Evolutionary conservation across 2,113 vertebrate genomes (phyloP).

Genomic region (Onychostruthus taczanowskii): DNA sequence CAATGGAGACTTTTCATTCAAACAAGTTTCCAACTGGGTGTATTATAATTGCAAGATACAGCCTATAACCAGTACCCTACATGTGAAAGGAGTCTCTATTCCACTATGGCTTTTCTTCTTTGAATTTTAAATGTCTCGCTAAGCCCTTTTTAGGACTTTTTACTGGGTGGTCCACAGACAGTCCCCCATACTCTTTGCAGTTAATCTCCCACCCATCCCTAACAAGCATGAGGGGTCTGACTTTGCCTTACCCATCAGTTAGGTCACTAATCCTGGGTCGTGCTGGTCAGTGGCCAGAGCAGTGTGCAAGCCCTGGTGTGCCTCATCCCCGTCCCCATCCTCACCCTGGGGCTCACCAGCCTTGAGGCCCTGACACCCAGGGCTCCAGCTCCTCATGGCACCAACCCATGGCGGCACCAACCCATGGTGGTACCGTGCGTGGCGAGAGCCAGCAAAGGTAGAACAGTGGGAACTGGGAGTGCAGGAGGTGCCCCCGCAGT

Average conservation of each 20-base stretch:
- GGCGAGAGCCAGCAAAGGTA: background rate
- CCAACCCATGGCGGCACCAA: background rate
- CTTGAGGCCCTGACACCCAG: background rate
- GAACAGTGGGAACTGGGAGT: background rate
- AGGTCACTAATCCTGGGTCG: background rate
- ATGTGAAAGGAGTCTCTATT: background rate
- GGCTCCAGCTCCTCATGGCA: background rate
- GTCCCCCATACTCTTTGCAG: no score
- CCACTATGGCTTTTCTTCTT: background rate
- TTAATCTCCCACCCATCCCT: background rate
- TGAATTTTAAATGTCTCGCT: background rate
- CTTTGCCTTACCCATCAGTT: background rate
- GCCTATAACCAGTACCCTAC: background rate
- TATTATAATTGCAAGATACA: background rate
- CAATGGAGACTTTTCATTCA: background rate
- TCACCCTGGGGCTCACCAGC: background rate
- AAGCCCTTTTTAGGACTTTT: background rate
- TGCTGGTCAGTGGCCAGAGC: background rate
- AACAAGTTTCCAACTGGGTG: background rate
- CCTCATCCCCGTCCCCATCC: background rate
- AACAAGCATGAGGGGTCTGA: background rate
- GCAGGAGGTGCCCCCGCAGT: background rate
- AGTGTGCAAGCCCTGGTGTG: no score
- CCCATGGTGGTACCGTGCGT: accelerated
- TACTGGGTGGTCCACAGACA: background rate